Conservation (phyloP, 2,888 invertebrate genomes). For the Stenurella melanura region DNA sequence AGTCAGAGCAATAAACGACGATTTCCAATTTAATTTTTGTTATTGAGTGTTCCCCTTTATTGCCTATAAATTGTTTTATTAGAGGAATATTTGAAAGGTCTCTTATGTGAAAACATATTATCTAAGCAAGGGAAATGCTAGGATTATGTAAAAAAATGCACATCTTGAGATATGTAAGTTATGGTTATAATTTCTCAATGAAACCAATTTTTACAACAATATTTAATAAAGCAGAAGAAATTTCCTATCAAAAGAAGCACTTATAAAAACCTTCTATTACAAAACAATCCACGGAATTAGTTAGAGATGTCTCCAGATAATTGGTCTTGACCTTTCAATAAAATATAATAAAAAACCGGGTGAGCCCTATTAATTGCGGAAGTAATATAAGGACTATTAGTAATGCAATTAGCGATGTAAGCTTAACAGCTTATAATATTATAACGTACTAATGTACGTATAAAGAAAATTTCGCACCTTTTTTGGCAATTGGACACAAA, state of each 20-base stretch:
- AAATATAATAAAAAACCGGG: too few relatives aligned
- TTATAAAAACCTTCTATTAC: neutral
- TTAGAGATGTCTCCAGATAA: too few relatives aligned
- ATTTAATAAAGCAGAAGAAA: neutral
- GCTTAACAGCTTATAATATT: too few relatives aligned
- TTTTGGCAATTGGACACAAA: too few relatives aligned
- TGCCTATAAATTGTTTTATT: slow-evolving; percentile 24
- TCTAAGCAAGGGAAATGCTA: neutral
- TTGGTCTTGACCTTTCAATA: too few relatives aligned
- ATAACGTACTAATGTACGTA: too few relatives aligned
- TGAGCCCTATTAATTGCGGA: too few relatives aligned
- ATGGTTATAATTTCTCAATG: neutral
- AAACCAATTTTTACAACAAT: neutral
- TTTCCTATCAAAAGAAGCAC: neutral
- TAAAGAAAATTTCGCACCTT: too few relatives aligned
- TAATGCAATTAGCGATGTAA: too few relatives aligned
- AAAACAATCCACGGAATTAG: too few relatives aligned
- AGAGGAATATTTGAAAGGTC: neutral
- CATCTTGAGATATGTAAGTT: neutral
- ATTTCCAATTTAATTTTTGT: slow-evolving; percentile 21
- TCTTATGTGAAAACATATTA: slow-evolving; percentile 12
- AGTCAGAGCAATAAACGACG: neutral
- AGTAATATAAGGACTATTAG: too few relatives aligned
- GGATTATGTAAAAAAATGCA: neutral
- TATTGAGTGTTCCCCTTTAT: slow-evolving; percentile 15